These are phyloP conservation scores for Triplophysa siluroides DNA, from an alignment of 2,113 vertebrate genomes.

Conservation along the genomic window DNA sequence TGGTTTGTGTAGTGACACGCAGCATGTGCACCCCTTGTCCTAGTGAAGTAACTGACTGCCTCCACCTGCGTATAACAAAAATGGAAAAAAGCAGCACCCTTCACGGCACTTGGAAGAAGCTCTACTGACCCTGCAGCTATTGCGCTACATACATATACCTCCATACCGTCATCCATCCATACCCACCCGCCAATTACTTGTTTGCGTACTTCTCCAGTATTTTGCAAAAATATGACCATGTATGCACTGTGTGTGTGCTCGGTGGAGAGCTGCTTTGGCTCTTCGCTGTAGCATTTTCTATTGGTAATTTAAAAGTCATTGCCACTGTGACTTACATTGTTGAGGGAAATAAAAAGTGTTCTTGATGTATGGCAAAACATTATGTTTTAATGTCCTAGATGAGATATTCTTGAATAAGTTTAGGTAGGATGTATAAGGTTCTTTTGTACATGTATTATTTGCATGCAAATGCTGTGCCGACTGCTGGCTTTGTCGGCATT, in stretches of 20 bases:
- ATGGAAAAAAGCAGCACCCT: not conserved
- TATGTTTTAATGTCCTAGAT: not conserved
- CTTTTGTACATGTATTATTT: conserved; percentile 37
- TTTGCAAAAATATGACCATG: not conserved
- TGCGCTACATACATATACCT: not conserved
- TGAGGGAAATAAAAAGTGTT: conserved; percentile 1
- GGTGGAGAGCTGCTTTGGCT: conserved; percentile 1
- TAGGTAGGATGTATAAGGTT: conserved; percentile 11
- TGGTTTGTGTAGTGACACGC: conserved; percentile 20
- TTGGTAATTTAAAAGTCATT: conserved; percentile 23
- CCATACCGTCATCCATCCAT: not conserved
- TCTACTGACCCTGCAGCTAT: conserved; percentile 27
- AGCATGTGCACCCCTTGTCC: not conserved
- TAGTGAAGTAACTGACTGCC: conserved; percentile 24
- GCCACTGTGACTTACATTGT: conserved; percentile 30
- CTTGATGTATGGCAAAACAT: conserved; percentile 19
- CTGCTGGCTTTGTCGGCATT: conserved; percentile 63
- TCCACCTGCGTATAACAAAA: not conserved
- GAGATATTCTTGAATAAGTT: conserved; percentile 1
- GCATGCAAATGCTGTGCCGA: conserved; percentile 56
- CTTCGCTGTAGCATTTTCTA: conserved; percentile 29
- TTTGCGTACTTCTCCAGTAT: not conserved
- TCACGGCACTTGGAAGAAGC: conserved; percentile 1
- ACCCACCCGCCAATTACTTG: not conserved
- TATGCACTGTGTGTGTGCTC: conserved; percentile 7